phyloP scores from a whole-genome alignment of 2,797 vertebrate genomes.

The Philypnodon macrostomus region DNA sequence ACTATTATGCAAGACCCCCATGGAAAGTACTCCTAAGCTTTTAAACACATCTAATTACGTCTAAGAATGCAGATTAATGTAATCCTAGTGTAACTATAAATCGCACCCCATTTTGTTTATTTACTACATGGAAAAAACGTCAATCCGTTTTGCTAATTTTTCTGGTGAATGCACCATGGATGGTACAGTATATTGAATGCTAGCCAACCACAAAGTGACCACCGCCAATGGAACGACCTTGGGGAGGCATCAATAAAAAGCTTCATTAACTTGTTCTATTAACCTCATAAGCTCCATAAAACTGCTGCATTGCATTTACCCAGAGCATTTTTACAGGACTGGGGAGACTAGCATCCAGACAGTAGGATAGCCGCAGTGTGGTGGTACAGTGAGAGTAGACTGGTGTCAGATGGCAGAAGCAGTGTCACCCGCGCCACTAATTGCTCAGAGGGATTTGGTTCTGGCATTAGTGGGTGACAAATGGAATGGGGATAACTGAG shows the following conservation, averaged over 20 bases:
- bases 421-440: slow-evolving; percentile 13
- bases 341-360: no score
- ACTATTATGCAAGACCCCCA: slow-evolving; percentile 35
- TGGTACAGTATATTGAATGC: slow-evolving; percentile 23
- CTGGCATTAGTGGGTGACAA: not conserved
- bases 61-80: slow-evolving; percentile 52
- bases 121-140: slow-evolving; percentile 16
- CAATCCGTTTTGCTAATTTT: slow-evolving; percentile 8
- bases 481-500: slow-evolving; percentile 7
- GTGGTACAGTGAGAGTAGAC: slow-evolving; percentile 5
- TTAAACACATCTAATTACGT: slow-evolving; percentile 53
- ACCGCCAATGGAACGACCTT: slow-evolving; percentile 56
- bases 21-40: slow-evolving; percentile 26
- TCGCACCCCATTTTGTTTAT: slow-evolving; percentile 24
- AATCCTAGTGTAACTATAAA: slow-evolving; percentile 46
- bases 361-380: slow-evolving; percentile 1
- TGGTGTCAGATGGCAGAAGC: slow-evolving; percentile 12
- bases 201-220: slow-evolving; percentile 18
- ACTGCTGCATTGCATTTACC: slow-evolving; percentile 31
- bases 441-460: slow-evolving; percentile 13
- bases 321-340: slow-evolving; percentile 19
- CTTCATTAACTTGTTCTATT: slow-evolving; percentile 70
- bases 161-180: slow-evolving; percentile 27
- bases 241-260: slow-evolving; percentile 65
- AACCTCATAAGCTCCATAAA: slow-evolving; percentile 64